Conservation (phyloP, 1,140 invertebrate species). For the Brachionus paranguensis region DNA sequence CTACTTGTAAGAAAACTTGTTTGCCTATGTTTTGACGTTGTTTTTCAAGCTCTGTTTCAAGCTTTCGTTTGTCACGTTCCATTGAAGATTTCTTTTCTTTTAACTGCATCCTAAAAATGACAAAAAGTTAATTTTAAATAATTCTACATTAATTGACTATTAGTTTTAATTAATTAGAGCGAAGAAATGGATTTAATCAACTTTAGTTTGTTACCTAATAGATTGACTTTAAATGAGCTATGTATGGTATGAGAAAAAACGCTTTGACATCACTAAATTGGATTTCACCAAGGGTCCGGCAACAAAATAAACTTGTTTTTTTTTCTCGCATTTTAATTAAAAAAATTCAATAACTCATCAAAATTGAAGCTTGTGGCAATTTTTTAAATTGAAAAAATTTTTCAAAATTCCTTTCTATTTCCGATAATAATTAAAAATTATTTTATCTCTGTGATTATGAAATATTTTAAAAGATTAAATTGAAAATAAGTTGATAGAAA, state of each 20-base stretch:
- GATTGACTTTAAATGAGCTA: background rate
- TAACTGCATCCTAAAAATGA: slow-evolving; percentile 36
- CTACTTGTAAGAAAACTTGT: slow-evolving; percentile 37
- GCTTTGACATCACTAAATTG: no score
- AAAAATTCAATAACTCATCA: no score
- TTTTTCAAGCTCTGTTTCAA: slow-evolving; percentile 32
- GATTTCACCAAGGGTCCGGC: background rate
- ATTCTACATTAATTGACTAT: background rate
- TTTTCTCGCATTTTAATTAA: background rate
- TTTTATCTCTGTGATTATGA: no score
- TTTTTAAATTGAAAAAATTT: no score
- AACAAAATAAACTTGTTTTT: background rate
- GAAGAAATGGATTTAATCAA: background rate
- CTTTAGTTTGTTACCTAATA: background rate
- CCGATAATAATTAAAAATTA: no score
- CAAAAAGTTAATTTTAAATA: background rate
- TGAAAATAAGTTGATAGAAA: no score
- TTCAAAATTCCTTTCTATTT: no score
- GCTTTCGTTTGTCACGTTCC: slow-evolving; percentile 35
- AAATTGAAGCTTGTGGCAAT: no score
- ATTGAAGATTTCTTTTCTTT: slow-evolving; percentile 39
- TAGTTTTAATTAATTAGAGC: slow-evolving; percentile 15
- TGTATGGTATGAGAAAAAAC: background rate
- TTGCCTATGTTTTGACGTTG: slow-evolving; percentile 34
- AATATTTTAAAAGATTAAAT: no score